Evolutionary conservation across 1,140 invertebrate species (phyloP), one percentile per base, ranked within the genome.

Genomic region (Drosophila pectinifera): DNA sequence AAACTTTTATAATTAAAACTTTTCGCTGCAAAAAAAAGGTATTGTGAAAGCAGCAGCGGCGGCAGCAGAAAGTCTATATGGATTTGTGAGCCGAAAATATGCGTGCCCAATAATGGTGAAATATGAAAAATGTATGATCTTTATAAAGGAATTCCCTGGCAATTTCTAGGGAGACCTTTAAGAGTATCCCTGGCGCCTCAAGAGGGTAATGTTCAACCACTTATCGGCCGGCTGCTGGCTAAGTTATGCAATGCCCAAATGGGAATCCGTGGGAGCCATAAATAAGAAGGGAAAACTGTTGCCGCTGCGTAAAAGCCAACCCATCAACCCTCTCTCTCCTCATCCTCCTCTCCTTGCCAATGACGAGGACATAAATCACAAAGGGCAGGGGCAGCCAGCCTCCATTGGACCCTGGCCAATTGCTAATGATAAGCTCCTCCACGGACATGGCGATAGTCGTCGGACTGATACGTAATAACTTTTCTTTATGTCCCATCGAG

Each of bases 1-100:
- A 67, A 83, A 83, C 80, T 83, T 83, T 83, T 83, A 76, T 83
- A 83, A 83, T 83, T 83, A 83, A 83, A 83, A 83, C 80, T 83
- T 83, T 83, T 76, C 39, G 31, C 80, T 61, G 79, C 34, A 65
- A 78, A 62, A 49, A 51, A 67, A 56, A 74, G 20, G 39, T 28
- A 45, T 36, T 18, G 22, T 38, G 36, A 51, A 49, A 48, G 62
- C 6, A 55, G 5, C 26, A 51, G 22, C 51, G 28, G n/a, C 59
- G 43, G n/a, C 51, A 38, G n/a, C 59, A 51, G 13, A 34, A 55
- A 41, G 62, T 82, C 61, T 39, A 78, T 81, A 78, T 82, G 78
- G 81, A 63, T 79, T 64, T 46, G 45, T 48, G 20, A 31, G 24
- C 14, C 43, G 5, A 59, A 53, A 74, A 69, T 49, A 64, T 63